phyloP scores from a whole-genome alignment of 2,888 invertebrate species.

The Watsonalla cultraria region DNA sequence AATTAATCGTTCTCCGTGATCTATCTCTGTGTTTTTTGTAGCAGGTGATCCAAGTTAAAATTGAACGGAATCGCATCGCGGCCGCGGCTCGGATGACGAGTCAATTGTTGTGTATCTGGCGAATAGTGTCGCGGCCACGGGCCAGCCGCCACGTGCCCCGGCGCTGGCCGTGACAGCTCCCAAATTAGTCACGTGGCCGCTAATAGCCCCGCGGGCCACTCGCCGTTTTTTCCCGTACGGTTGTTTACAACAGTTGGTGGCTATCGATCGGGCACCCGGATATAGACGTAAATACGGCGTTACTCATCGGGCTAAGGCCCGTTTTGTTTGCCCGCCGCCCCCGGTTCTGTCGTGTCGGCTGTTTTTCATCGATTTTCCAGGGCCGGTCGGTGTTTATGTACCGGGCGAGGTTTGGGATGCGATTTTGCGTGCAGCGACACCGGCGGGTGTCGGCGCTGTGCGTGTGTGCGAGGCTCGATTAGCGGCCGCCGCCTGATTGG shows the following conservation, averaged over 20 bases:
- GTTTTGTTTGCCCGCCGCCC: conserved; percentile 46
- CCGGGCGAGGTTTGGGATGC: conserved; percentile 52
- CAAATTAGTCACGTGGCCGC: conserved; percentile 76
- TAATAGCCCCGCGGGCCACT: conserved; percentile 64
- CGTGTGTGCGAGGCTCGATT: conserved; percentile 53
- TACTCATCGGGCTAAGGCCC: conserved; percentile 51
- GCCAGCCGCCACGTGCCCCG: conserved; percentile 47
- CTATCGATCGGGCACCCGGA: conserved; percentile 64
- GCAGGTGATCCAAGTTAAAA: conserved; percentile 37
- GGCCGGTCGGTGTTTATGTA: conserved; percentile 10
- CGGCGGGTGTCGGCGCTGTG: conserved; percentile 20
- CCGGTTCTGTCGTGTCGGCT: conserved; percentile 48
- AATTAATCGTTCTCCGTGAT: conserved; percentile 62
- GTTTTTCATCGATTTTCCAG: conserved; percentile 68
- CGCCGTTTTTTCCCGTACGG: conserved; percentile 59
- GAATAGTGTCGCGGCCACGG: conserved; percentile 13
- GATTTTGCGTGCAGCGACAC: conserved; percentile 52
- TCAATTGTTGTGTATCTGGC: conserved; percentile 13
- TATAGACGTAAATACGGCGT: conserved; percentile 61
- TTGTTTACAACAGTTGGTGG: conserved; percentile 75
- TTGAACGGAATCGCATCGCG: conserved; percentile 11
- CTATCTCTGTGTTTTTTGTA: conserved; percentile 43
- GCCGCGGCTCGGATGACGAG: conserved; percentile 12
- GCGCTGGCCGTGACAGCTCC: conserved; percentile 70
- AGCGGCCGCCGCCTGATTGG: conserved; percentile 76